Conservation (phyloP, 1,140 invertebrate genomes). For the Cyclina sinensis region DNA sequence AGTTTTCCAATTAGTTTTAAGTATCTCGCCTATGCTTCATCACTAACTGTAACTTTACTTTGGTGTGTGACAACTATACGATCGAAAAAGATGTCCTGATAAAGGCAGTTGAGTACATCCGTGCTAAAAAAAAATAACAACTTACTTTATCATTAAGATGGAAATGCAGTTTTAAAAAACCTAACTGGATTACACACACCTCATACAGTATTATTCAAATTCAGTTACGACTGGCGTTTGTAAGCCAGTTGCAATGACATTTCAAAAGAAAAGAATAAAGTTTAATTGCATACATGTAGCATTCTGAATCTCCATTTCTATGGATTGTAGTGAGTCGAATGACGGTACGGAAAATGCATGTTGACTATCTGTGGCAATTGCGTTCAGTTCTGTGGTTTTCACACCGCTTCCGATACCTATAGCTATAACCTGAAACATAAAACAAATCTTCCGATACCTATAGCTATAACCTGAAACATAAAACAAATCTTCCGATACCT, state of each 20-base stretch:
- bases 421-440: constrained; percentile 47
- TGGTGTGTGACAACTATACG: too few relatives aligned
- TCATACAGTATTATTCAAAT: too few relatives aligned
- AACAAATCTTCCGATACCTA: constrained; percentile 49
- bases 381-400: background rate
- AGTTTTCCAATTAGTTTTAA: too few relatives aligned
- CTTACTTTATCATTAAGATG: too few relatives aligned
- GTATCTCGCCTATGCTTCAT: too few relatives aligned
- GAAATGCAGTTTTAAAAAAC: background rate
- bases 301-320: background rate
- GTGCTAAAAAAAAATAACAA: too few relatives aligned
- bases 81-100: too few relatives aligned
- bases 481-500: constrained; percentile 44
- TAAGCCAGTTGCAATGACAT: too few relatives aligned
- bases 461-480: constrained; percentile 46
- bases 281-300: constrained; percentile 37
- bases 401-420: constrained; percentile 42
- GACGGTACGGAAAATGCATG: constrained; percentile 48
- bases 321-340: constrained; percentile 14
- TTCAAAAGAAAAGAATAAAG: too few relatives aligned
- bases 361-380: constrained; percentile 19
- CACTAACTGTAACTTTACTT: too few relatives aligned
- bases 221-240: too few relatives aligned
- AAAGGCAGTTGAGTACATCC: too few relatives aligned
- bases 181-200: background rate